Evolutionary conservation across 2,113 vertebrate genomes (phyloP), one percentile per base, ranked within the genome.

Genomic region (Ammodytes marinus): DNA sequence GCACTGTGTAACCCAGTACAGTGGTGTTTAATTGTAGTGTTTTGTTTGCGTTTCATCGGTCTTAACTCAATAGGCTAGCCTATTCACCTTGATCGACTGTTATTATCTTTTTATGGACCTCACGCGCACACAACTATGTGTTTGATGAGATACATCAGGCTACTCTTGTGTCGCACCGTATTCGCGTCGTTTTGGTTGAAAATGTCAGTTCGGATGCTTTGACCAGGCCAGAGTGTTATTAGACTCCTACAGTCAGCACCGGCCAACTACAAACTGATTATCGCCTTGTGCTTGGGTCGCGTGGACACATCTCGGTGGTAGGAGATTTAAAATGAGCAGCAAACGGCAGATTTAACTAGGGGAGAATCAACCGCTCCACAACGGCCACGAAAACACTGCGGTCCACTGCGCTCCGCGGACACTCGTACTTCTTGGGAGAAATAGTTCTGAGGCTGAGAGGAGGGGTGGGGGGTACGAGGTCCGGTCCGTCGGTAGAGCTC

Each of bases 361-460:
- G 76, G 6, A n/a, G 75, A 82, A 76, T 59, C 74, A 46, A 59
- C 65, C 74, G 88, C 84, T 90, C 58, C 69, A 67, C 49, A 8
- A 19, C 69, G 57, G 71, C 82, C 12, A 80, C n/a, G 66, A 49
- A 82, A 72, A 79, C 82, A 87, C 87, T 85, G 89, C 83, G 82
- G 83, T 82, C 80, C 59, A 1, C 70, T 85, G 89, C 91, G 92
- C 90, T 89, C 79, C 72, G 8, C 2, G 19, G 37, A 79, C 39
- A 77, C 82, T 67, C 68, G 45, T 79, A 79, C 65, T 83, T 81
- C 49, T 65, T 8, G 17, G 50, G 43, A 63, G 14, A 8, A 14
- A 52, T 8, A 76, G 64, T 86, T 77, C 4, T 42, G 7, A 19
- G 14, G 19, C 75, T 57, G 67, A 2, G 47, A 39, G 46, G 74